These are phyloP conservation scores for Setophaga kirtlandii DNA, from an alignment of 2,113 vertebrate species.

Conservation along the genomic window DNA sequence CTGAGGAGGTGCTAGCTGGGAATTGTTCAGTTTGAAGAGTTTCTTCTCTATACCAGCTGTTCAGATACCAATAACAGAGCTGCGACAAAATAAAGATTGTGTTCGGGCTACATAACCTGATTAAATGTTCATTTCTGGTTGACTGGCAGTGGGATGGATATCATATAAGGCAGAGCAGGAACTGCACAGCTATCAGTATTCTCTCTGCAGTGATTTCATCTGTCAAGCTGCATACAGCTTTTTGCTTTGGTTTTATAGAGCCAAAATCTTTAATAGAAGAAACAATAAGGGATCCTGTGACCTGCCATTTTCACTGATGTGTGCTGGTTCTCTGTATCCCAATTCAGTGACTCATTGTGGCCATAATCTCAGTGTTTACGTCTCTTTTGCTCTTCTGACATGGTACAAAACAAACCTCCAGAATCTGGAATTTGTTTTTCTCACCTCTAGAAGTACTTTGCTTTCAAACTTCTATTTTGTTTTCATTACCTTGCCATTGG, in stretches of 20 bases:
- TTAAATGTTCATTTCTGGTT: neutral
- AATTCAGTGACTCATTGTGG: neutral
- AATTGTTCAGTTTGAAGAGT: neutral
- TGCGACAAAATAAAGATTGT: neutral
- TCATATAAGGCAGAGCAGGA: neutral
- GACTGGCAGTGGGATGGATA: neutral
- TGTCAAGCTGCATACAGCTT: neutral
- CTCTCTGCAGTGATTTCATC: neutral
- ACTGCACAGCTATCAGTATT: neutral
- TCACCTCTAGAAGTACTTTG: neutral
- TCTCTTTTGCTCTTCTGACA: neutral
- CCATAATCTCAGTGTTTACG: neutral
- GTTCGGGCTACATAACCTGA: neutral
- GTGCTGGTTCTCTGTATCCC: neutral
- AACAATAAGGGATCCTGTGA: neutral
- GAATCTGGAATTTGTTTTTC: neutral
- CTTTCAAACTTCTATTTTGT: neutral
- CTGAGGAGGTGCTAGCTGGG: neutral
- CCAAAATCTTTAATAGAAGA: neutral
- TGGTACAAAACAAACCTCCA: neutral
- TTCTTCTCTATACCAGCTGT: neutral
- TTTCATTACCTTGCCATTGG: neutral
- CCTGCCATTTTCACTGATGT: neutral
- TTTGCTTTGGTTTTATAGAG: neutral
- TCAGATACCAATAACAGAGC: neutral